Evolutionary conservation across 1,140 invertebrate genomes (phyloP).

Genomic region (Stratiolaelaps scimitus): DNA sequence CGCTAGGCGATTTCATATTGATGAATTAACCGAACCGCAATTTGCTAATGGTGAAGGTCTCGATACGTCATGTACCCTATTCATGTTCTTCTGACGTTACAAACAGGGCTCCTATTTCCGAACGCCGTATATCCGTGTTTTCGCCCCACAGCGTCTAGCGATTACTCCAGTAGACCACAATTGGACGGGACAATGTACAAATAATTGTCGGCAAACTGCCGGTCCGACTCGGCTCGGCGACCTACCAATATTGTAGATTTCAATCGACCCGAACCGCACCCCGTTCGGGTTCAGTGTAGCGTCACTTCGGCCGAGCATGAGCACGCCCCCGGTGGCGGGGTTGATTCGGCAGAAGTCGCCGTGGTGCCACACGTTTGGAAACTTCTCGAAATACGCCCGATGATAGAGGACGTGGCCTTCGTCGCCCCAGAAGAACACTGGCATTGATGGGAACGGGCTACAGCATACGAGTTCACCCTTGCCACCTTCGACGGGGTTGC

Average conservation of each 20-base stretch:
- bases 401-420: constrained; percentile 45
- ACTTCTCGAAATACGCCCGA: constrained; percentile 50
- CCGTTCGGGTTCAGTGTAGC: constrained; percentile 53
- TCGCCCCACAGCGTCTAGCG: too few species aligned
- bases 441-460: constrained; percentile 51
- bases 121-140: too few species aligned
- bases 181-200: too few species aligned
- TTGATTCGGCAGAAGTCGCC: constrained; percentile 50
- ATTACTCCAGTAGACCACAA: too few species aligned
- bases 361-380: constrained; percentile 47
- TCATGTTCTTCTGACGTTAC: too few species aligned
- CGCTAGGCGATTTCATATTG: too few species aligned
- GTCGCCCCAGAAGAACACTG: constrained; percentile 50
- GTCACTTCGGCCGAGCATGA: constrained; percentile 51
- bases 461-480: constrained; percentile 50
- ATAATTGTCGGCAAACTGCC: too few species aligned
- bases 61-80: too few species aligned
- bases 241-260: constrained; percentile 50
- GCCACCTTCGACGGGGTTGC: constrained; percentile 43
- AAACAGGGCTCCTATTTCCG: too few species aligned
- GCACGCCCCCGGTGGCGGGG: constrained; percentile 46
- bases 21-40: too few species aligned
- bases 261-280: constrained; percentile 51
- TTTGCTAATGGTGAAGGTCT: too few species aligned
- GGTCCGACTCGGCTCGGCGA: neutral